Percentiles rank a stretch among this genome's conserved stretches.
These are phyloP conservation scores for Crypturellus undulatus DNA, from an alignment of 2,113 vertebrate genomes.

Conservation along the genomic window DNA sequence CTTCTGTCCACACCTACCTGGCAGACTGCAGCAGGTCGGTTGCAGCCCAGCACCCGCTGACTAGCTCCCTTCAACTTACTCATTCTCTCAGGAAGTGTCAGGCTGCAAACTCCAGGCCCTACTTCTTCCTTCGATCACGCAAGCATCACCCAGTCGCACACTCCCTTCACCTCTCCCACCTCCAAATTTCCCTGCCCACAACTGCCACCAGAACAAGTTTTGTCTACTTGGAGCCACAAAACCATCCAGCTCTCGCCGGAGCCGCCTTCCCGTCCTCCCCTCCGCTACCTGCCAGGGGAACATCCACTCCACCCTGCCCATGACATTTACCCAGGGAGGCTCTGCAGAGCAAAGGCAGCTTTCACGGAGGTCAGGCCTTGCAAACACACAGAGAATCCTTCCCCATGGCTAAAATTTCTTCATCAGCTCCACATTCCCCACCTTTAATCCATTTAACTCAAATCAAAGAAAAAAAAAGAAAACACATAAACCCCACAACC, in stretches of 20 bases:
- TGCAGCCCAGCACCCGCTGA: slow-evolving; percentile 22
- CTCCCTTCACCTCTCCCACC: not conserved
- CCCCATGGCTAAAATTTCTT: not conserved
- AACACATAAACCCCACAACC: not conserved
- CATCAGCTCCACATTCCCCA: not conserved
- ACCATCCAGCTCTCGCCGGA: not conserved
- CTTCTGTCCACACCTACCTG: not conserved
- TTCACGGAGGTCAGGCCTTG: not conserved
- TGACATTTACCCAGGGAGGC: not conserved
- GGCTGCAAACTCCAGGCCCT: not conserved
- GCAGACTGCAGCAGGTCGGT: not conserved
- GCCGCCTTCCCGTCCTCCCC: not conserved
- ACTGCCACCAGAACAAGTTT: not conserved
- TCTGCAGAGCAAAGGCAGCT: not conserved
- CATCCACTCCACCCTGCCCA: not conserved
- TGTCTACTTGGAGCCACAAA: not conserved
- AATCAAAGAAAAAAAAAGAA: not conserved
- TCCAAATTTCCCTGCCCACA: slow-evolving; percentile 13
- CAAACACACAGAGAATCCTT: not conserved
- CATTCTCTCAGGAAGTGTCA: not conserved
- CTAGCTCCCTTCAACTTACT: slow-evolving; percentile 21
- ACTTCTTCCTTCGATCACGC: not conserved
- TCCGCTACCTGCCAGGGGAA: not conserved
- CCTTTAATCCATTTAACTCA: not conserved
- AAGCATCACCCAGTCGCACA: not conserved